Evolutionary conservation across 2,113 vertebrate species (phyloP).

Genomic region (Pachycephala philippinensis): DNA sequence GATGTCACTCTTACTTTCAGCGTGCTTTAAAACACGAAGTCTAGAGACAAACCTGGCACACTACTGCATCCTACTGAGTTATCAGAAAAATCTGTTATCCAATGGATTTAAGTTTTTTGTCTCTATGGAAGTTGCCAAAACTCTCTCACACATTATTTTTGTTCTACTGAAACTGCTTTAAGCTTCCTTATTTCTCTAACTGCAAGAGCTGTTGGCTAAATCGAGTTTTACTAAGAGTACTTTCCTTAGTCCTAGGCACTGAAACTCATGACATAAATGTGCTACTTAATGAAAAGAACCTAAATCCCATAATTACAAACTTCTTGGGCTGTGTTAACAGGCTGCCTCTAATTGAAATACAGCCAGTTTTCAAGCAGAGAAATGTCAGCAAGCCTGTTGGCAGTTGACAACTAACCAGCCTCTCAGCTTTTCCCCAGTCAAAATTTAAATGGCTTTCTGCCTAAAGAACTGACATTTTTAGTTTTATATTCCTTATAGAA

Average conservation of each 20-base stretch:
- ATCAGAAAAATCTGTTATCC: constrained; percentile 34
- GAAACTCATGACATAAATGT: background rate
- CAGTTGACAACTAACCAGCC: background rate
- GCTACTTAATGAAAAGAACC: constrained; percentile 5
- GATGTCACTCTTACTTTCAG: constrained; percentile 8
- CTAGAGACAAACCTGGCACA: constrained; percentile 26
- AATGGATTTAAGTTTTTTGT: constrained; percentile 34
- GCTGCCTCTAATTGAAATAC: background rate
- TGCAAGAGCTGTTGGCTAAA: background rate
- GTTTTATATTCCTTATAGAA: background rate
- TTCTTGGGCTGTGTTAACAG: background rate
- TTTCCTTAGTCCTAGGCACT: background rate
- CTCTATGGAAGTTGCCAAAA: constrained; percentile 31
- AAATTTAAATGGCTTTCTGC: background rate
- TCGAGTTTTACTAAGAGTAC: background rate
- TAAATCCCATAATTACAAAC: background rate
- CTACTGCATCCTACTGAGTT: constrained; percentile 26
- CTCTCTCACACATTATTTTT: constrained; percentile 18
- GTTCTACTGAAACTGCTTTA: background rate
- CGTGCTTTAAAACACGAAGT: background rate
- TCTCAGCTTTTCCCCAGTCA: background rate
- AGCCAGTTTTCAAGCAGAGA: constrained; percentile 18
- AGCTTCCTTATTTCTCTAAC: background rate
- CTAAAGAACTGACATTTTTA: background rate
- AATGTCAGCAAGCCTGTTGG: background rate